Percentiles rank a stretch among this genome's conserved stretches.
These are phyloP conservation scores for Epizoanthus ramosus DNA, from an alignment of 92 coral and sea anemone species.

Conservation along the genomic window DNA sequence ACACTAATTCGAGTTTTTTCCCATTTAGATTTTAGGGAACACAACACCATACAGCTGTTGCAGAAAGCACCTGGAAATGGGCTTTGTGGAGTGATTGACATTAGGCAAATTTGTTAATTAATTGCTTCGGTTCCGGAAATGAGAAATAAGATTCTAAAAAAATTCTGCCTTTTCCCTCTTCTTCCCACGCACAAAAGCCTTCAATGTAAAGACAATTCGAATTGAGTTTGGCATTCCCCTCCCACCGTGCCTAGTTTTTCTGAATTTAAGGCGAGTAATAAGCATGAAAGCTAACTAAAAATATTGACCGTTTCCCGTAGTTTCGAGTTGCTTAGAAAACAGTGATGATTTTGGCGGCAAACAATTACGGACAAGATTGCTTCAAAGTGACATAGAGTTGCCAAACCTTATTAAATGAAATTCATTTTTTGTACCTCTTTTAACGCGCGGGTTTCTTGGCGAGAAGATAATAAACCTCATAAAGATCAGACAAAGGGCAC, in stretches of 20 bases:
- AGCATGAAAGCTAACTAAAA: slow-evolving; percentile 44
- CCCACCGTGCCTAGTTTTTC: slow-evolving; percentile 25
- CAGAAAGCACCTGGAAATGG: slow-evolving; percentile 86
- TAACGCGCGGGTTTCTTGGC: slow-evolving; percentile 58
- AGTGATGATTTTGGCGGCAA: slow-evolving; percentile 65
- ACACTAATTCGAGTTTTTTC: slow-evolving; percentile 63
- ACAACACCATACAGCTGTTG: slow-evolving; percentile 93
- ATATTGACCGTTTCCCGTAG: slow-evolving; percentile 55
- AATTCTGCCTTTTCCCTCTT: slow-evolving; percentile 65
- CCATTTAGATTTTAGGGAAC: slow-evolving; percentile 72
- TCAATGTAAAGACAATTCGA: slow-evolving; percentile 43
- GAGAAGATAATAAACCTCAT: slow-evolving; percentile 60
- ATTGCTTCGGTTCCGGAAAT: slow-evolving; percentile 99
- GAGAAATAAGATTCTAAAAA: slow-evolving; percentile 93
- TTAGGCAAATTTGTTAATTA: slow-evolving; percentile 97
- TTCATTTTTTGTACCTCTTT: slow-evolving; percentile 61
- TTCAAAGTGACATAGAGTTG: slow-evolving; percentile 79
- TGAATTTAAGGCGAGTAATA: slow-evolving; percentile 43
- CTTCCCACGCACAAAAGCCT: slow-evolving; percentile 80
- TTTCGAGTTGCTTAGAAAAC: slow-evolving; percentile 52
- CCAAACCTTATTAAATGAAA: slow-evolving; percentile 79
- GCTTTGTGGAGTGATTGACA: slow-evolving; percentile 97
- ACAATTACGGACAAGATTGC: slow-evolving; percentile 72
- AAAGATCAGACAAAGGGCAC: slow-evolving; percentile 64
- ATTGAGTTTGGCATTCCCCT: slow-evolving; percentile 16